Evolutionary conservation across 1,140 invertebrate genomes (phyloP).

Genomic region (Trichomalopsis sarcophagae): DNA sequence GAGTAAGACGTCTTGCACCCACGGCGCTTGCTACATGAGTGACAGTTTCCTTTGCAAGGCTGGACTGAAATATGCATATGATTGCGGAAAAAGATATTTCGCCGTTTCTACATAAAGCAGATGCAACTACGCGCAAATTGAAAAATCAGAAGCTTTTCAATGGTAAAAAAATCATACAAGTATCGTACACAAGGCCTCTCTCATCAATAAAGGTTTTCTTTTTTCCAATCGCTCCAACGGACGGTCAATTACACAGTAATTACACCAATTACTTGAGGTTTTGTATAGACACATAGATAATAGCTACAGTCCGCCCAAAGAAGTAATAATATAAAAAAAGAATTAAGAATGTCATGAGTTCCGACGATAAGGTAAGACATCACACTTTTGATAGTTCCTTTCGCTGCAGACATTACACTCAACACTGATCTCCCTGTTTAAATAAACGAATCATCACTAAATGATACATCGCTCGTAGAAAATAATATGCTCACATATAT

Average conservation of each 20-base stretch:
- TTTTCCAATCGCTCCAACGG: constrained; percentile 38
- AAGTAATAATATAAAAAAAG: constrained; percentile 20
- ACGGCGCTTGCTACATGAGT: not conserved
- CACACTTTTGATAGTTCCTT: constrained; percentile 13
- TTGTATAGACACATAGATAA: constrained; percentile 45
- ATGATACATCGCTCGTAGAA: constrained; percentile 46
- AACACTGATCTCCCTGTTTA: constrained; percentile 45
- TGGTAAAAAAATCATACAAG: constrained; percentile 44
- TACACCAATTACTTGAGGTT: constrained; percentile 51
- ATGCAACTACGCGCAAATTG: constrained; percentile 2
- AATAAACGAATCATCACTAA: constrained; percentile 50
- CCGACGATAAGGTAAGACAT: constrained; percentile 36
- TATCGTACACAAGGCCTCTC: constrained; percentile 49
- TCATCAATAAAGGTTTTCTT: constrained; percentile 46
- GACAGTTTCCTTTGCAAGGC: constrained; percentile 18
- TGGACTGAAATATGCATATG: constrained; percentile 26
- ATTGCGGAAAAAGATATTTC: not conserved
- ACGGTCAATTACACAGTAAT: constrained; percentile 54
- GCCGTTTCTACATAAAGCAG: constrained; percentile 8
- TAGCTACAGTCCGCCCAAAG: constrained; percentile 29
- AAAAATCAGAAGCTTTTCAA: constrained; percentile 26
- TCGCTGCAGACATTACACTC: constrained; percentile 40
- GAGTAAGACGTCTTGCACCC: constrained; percentile 37
- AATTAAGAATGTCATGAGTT: constrained; percentile 50
- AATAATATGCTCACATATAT: constrained; percentile 51